Conservation (phyloP, 2,888 invertebrate genomes). For the Spisula subtruncata region DNA sequence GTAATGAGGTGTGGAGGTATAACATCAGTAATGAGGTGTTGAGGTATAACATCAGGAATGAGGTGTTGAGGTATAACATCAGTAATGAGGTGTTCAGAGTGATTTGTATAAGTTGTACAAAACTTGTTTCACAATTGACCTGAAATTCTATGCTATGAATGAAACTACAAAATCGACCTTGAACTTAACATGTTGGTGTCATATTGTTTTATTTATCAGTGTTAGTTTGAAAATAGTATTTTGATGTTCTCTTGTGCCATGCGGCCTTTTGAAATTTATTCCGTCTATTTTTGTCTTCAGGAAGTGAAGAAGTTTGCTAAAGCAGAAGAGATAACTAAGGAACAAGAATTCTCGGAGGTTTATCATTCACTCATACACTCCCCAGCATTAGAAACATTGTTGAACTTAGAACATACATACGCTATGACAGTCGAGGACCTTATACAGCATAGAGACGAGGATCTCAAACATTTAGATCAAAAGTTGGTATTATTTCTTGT, state of each 20-base stretch:
- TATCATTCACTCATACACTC: constrained; percentile 95
- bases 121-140: no score
- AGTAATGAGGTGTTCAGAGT: no score
- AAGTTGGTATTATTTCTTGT: constrained; percentile 78
- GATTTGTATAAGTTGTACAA: no score
- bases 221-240: no score
- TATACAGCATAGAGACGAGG: constrained; percentile 90
- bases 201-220: not conserved
- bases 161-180: no score
- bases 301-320: constrained; percentile 95
- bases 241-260: no score
- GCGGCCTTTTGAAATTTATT: no score
- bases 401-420: constrained; percentile 95
- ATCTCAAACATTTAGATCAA: constrained; percentile 84
- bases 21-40: no score
- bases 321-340: constrained; percentile 89
- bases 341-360: constrained; percentile 95
- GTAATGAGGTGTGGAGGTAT: no score
- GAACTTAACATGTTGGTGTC: not conserved
- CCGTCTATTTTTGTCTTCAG: constrained; percentile 43
- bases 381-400: constrained; percentile 94
- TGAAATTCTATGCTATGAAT: no score
- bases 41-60: no score
- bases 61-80: no score
- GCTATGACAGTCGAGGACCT: constrained; percentile 93